Base-by-base conservation (phyloP, 1,140 invertebrate genomes). In the Drosophila fuyamai region DNA sequence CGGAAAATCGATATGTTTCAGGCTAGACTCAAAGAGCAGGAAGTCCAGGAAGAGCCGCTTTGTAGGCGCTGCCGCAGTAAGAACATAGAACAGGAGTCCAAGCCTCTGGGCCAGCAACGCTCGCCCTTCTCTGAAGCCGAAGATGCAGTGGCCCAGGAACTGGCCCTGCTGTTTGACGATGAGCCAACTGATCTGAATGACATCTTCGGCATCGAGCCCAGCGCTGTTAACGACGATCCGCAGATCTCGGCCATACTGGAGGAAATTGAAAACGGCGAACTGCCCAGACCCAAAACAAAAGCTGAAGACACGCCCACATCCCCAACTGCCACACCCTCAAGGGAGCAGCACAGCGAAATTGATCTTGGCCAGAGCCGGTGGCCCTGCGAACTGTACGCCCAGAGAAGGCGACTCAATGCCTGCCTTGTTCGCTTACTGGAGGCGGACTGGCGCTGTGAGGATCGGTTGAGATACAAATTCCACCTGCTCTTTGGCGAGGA, bases 301-400 rank as follows among this genome's bases (percentile, higher is more conserved):
- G 47, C 1, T 36, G 41, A 58, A 47, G 57, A 48, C 5, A 32
- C 58, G 9, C 61, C 43, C 38, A 41, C 13, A 14, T 35, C 56
- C 9, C 54, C 72, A 13, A 51, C 57, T 7, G 18, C 60, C 0
- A 41, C 41, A 36, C 18, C 67, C 4, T 1, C 35, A 2, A 43
- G 50, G 18, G 23, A 23, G 5, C 32, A 13, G 8, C 36, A 35
- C 10, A 55, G 51, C n/a, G 50, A 29, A 12, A 60, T 43, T 18
- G 54, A 91, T 76, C 66, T 92, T n/a, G 55, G 81, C 0, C 56
- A 83, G 35, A 92, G 91, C 50, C 72, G 67, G n/a, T 92, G 91
- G 91, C 91, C 91, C n/a, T 92, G 91, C 36, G 91, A 92, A 56
- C 56, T 92, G 6, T 92, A 89, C 62, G 92, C 83, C 0, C 90